A percentile compares a stretch with the other conserved stretches of the same genome.
phyloP scores from a whole-genome alignment of 1,140 invertebrate species.

The Plutomurus gul region DNA sequence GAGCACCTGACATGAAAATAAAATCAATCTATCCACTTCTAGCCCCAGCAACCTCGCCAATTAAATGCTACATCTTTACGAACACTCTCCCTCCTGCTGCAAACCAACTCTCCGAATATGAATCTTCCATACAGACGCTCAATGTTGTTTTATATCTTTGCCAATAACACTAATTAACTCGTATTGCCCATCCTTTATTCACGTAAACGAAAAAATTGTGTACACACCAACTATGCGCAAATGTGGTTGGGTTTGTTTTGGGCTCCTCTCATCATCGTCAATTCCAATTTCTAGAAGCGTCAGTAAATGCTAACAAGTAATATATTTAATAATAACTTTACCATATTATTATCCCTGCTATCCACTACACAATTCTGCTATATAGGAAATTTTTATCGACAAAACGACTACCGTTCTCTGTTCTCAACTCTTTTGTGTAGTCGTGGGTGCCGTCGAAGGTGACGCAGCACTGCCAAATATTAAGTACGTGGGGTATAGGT shows the following conservation, averaged over 20 bases:
- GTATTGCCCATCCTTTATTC: slow-evolving; percentile 20
- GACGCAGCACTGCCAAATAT: too few species aligned
- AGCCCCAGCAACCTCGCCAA: slow-evolving; percentile 8
- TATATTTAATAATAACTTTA: background rate
- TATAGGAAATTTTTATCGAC: too few species aligned
- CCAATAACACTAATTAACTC: slow-evolving; percentile 22
- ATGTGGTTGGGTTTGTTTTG: background rate
- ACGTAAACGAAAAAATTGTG: background rate
- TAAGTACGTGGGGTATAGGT: too few species aligned
- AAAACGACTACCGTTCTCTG: too few species aligned
- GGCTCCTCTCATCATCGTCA: background rate
- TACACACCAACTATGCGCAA: background rate
- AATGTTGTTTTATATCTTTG: slow-evolving; percentile 24
- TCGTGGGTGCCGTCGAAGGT: too few species aligned
- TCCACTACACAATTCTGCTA: too few species aligned
- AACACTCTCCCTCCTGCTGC: background rate
- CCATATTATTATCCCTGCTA: too few species aligned
- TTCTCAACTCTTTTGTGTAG: too few species aligned
- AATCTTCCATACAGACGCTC: background rate
- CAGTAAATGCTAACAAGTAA: background rate
- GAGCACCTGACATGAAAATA: slow-evolving; percentile 26
- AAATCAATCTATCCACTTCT: slow-evolving; percentile 6
- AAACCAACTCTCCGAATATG: background rate
- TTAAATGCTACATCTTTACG: slow-evolving; percentile 1
- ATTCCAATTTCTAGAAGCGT: background rate